Base-by-base conservation (phyloP, 2,888 invertebrate genomes). In the Acanthosoma haemorrhoidale region DNA sequence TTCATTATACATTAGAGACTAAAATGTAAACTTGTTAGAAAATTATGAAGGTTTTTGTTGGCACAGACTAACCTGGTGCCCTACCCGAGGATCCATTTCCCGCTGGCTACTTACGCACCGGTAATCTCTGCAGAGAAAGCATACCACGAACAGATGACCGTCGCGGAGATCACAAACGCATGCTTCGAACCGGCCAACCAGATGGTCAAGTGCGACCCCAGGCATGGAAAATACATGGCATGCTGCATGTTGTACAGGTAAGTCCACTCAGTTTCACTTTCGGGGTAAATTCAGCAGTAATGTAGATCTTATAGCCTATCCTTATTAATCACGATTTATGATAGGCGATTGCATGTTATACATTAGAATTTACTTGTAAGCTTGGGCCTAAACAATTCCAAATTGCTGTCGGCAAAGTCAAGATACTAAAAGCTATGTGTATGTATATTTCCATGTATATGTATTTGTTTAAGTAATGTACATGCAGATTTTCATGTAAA, bases 41-140 rank as follows among this genome's bases (percentile, higher is more conserved):
- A 1, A 4, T 25, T 11, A 41, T 38, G 1, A 9, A 25, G 34
- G 8, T 11, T 73, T n/a, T n/a, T 43, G n/a, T 51, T 51, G 51
- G n/a, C 74, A 39, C 85, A 87, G 78, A 84, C 84, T 68, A 83
- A 83, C 75, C 77, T 83, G 74, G 83, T 86, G 15, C 87, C 87
- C 13, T 87, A 86, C 76, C 87, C 87, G 0, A 81, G 87, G 64
- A 86, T 86, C 75, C 87, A 87, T 73, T 86, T 87, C 77, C 86
- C 87, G 0, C 77, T 87, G 71, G 81, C 78, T 74, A 81, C 86
- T 2, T 85, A 85, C 76, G 84, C 85, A 6, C 85, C 85, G 2
- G 81, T 84, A 73, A 82, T 84, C 71, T 82, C 83, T 8, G 82
- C 83, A n/a, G 84, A 84, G 76, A 83, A 83, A 76, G 82, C 83